These are phyloP conservation scores for Xerus rutilus DNA, from an alignment of 2,797 vertebrate species.

Conservation along the genomic window DNA sequence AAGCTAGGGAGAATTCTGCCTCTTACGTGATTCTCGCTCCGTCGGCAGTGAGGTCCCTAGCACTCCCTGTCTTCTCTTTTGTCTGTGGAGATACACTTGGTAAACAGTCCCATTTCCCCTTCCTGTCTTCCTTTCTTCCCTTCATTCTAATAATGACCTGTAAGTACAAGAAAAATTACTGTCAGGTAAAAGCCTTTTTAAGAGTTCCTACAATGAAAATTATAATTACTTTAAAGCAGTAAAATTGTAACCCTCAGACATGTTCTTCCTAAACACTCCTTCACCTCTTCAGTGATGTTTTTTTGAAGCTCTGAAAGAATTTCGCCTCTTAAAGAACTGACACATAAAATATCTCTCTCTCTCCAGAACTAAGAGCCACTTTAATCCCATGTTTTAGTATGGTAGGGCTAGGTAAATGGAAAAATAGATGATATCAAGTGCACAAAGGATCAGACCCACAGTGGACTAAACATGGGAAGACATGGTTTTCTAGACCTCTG, in stretches of 20 bases:
- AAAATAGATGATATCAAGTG: neutral
- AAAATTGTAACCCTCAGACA: conserved; percentile 64
- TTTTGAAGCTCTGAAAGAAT: conserved; percentile 55
- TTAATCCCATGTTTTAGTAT: conserved; percentile 54
- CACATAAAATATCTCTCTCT: conserved; percentile 56
- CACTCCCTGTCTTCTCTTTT: neutral
- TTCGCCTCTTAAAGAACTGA: conserved; percentile 43
- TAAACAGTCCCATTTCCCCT: conserved; percentile 47
- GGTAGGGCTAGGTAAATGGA: neutral
- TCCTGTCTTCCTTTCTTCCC: conserved; percentile 45
- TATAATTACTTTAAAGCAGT: conserved; percentile 75
- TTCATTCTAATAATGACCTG: conserved; percentile 73
- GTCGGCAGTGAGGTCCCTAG: neutral
- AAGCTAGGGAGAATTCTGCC: neutral
- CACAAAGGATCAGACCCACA: neutral
- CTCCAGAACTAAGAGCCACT: conserved; percentile 35
- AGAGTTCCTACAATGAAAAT: conserved; percentile 75
- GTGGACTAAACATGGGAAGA: neutral
- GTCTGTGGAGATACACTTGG: neutral
- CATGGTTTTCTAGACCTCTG: neutral
- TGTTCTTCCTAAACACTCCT: conserved; percentile 52
- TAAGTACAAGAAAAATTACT: conserved; percentile 75
- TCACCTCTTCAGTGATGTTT: conserved; percentile 53
- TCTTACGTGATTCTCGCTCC: neutral
- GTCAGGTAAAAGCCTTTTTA: conserved; percentile 76